Evolutionary conservation across 2,113 vertebrate genomes (phyloP).

Genomic region (Hyla sarda): DNA sequence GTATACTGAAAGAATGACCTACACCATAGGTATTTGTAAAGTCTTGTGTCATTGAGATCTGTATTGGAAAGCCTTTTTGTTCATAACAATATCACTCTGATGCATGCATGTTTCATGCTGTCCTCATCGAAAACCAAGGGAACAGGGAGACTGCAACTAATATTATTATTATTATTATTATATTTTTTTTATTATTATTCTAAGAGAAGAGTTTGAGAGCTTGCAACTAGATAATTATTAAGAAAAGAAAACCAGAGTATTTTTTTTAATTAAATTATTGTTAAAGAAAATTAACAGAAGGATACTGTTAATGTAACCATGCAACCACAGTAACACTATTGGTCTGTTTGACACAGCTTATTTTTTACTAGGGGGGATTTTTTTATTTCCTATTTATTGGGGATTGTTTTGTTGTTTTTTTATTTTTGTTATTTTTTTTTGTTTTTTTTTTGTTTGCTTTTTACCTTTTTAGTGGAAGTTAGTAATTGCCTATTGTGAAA

Average conservation of each 20-base stretch:
- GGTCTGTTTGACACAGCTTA: slow-evolving; percentile 74
- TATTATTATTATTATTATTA: slow-evolving; percentile 34
- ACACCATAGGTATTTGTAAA: slow-evolving; percentile 79
- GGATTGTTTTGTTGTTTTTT: slow-evolving; percentile 74
- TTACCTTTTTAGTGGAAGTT: slow-evolving; percentile 76
- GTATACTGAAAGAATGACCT: slow-evolving; percentile 77
- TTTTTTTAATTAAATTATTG: slow-evolving; percentile 87
- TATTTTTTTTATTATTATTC: slow-evolving; percentile 64
- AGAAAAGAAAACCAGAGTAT: slow-evolving; percentile 83
- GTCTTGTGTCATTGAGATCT: slow-evolving; percentile 77
- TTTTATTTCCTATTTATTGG: slow-evolving; percentile 64
- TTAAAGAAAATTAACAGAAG: slow-evolving; percentile 76
- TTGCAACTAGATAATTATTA: slow-evolving; percentile 71
- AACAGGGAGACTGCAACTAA: slow-evolving; percentile 68
- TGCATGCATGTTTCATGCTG: slow-evolving; percentile 72
- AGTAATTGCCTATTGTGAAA: slow-evolving; percentile 73
- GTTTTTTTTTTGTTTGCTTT: slow-evolving; percentile 75
- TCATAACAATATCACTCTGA: slow-evolving; percentile 70
- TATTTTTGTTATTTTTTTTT: slow-evolving; percentile 76
- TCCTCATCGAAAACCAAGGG: slow-evolving; percentile 70
- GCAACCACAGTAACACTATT: slow-evolving; percentile 78
- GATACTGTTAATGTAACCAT: slow-evolving; percentile 78
- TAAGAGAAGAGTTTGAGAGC: slow-evolving; percentile 70
- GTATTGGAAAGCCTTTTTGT: slow-evolving; percentile 76
- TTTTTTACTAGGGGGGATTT: slow-evolving; percentile 70